Base-by-base conservation (phyloP, 2,113 vertebrate species). In the Peromyscus maniculatus region DNA sequence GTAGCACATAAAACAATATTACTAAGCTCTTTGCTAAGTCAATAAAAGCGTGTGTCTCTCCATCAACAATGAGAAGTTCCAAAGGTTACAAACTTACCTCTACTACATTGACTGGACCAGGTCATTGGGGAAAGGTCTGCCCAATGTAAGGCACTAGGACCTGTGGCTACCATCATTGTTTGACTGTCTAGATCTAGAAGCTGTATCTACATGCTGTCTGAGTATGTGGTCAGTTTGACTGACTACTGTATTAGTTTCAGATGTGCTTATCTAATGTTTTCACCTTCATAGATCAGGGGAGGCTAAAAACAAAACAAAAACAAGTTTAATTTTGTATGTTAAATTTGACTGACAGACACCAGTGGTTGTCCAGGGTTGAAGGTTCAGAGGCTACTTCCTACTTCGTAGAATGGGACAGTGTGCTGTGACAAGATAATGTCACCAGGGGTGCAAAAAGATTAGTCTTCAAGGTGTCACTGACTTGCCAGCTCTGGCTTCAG, bases 371-470 rank as follows among this genome's bases (percentile, higher is more conserved):
- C 59, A 86, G 4, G 2, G 62, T 22, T 69, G 16, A 84, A 33
- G 22, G 87, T 46, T 93, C 52, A 52, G 39, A 96, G 33, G 72
- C 12, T n/a, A 57, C 8, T 52, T 52, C 43, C 9, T 57, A 62
- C 17, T 26, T 22, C 19, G 12, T 26, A 84, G 59, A 39, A 57
- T 52, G n/a, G 26, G 16, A 64, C 62, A 57, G 13, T 6, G 8
- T 78, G 82, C 46, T 46, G 15, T 91, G 66, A 93, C 80, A 77
- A 52, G 69, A 26, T 94, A 83, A 43, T 55, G 31, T 92, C 96
- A 49, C 16, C 31, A 46, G 1, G 2, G 49, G 19, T 5, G 2
- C 22, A 39, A 64, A 84, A 71, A 43, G 4, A 19, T 33, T 24
- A 9, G 55, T 82, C 59, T 72, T 66, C 36, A 15, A 11, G 5